These are phyloP conservation scores for Scaptodrosophila lebanonensis DNA, from an alignment of 1,140 invertebrate genomes.

Conservation along the genomic window DNA sequence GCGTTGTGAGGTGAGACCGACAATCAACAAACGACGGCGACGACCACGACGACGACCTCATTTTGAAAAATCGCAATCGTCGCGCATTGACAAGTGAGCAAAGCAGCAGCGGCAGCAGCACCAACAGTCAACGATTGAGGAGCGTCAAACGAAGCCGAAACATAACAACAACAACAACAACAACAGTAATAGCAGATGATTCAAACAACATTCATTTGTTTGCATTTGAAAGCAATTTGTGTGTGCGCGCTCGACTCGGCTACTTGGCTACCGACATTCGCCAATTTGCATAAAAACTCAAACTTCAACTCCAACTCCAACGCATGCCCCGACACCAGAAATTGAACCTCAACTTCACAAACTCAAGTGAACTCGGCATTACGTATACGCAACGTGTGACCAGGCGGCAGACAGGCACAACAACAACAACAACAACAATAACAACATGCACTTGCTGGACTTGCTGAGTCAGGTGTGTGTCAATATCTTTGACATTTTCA, in stretches of 20 bases:
- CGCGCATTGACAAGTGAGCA: conserved; percentile 19
- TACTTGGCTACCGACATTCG: too few species aligned
- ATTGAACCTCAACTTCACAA: too few species aligned
- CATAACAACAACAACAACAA: too few species aligned
- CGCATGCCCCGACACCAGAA: too few species aligned
- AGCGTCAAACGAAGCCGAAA: conserved; percentile 1
- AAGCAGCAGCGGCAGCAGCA: not conserved
- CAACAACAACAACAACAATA: too few species aligned
- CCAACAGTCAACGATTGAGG: not conserved
- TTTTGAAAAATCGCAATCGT: conserved; percentile 52
- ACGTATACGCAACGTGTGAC: conserved; percentile 38
- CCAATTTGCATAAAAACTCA: too few species aligned
- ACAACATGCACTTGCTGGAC: conserved; percentile 48
- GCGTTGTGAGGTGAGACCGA: conserved; percentile 11
- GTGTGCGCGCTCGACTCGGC: too few species aligned
- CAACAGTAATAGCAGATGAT: too few species aligned
- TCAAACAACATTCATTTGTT: too few species aligned
- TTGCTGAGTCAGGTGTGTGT: conserved; percentile 40
- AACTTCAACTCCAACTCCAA: too few species aligned
- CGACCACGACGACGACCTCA: conserved; percentile 36
- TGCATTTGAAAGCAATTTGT: too few species aligned
- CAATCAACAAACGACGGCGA: conserved; percentile 1
- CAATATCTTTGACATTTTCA: conserved; percentile 59
- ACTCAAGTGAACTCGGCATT: conserved; percentile 5
- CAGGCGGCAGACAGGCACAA: too few species aligned